Base-by-base conservation (phyloP, 2,888 invertebrate genomes). In the Trachelus stipa region DNA sequence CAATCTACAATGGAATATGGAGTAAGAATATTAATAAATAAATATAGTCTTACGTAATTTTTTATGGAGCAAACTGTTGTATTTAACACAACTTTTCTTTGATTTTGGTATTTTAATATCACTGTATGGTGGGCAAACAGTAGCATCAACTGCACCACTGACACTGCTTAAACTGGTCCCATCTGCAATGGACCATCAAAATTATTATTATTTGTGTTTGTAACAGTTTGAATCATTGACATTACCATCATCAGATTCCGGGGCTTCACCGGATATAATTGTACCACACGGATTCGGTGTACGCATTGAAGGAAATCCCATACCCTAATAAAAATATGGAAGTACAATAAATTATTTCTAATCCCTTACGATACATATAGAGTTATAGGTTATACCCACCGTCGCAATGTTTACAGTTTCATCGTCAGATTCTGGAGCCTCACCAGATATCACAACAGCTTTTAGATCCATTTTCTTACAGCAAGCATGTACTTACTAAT, bases 361-460 rank as follows among this genome's bases (percentile, higher is more conserved):
- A 77, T 35, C 23, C 6, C 23, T 56, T 56, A 56, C 56, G 56
- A 15, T 56, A 56, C 23, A 1, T 56, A 2, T 56, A 9, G 23
- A 23, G 6, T 56, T 56, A 56, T 56, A 56, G 56, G 56, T 56
- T 34, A 37, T 81, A 83, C 84, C 79, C 83, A 90, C 90, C n/a
- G 86, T 87, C 40, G 84, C 83, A 33, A 90, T 83, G 71, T 85
- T 89, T 0, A 86, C 84, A 34, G 84, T 85, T 76, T 91, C 91
- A 68, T 91, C 91, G 73, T 91, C 91, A 23, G 91, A 91, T 82
- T 91, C 91, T 74, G 91, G 89, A 76, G 91, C 91, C 82, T 91
- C 91, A 40, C 91, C 91, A 74, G 90, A 86, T 40, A 91, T 83
- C 71, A 91, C 90, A 12, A 90, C 87, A 78, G 91, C 91, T 83